Evolutionary conservation across 2,113 vertebrate species (phyloP), one percentile per base, ranked within the genome.

Genomic region (Microcebus ravelobensis): DNA sequence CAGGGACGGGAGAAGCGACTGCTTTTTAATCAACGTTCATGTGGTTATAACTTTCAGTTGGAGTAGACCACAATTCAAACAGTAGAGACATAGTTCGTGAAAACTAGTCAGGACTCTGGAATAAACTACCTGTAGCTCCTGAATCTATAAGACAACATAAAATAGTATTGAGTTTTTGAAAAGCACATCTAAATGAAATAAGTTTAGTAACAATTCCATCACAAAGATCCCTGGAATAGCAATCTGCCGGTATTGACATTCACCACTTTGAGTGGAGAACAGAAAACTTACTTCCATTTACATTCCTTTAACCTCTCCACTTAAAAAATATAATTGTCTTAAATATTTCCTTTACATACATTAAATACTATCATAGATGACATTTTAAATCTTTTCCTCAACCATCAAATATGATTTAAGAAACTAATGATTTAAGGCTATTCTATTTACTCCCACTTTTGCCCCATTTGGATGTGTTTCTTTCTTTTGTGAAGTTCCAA

Each of bases 121-220:
- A 71, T 57, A 52, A 68, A 71, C 68, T 34, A 68, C 20, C 17
- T 92, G 5, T 18, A 77, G n/a, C 21, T 81, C 0, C 18, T 90
- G 63, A 86, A 55, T 74, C 31, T 65, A 20, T 36, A 87, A 80
- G 34, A 34, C 25, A 96, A 59, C 27, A 77, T 31, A 70, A 94
- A 87, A 77, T 50, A 91, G 27, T 73, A 42, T 1, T 91, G n/a
- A 89, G 25, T 21, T 68, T 76, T 95, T 92, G 11, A 94, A 95
- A 96, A 52, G 1, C 13, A 65, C 2, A 83, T n/a, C 27, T 63
- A 39, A 45, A 29, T 48, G 52, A 70, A 90, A 79, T 70, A 65
- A 52, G 3, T 73, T 92, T 90, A 90, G 11, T 61, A 50, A 86
- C 0, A 93, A 68, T 74, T 82, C 8, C n/a, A 55, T 89, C 29